These are phyloP conservation scores for Pelvicachromis taeniatus DNA, from an alignment of 2,113 vertebrate species.

Conservation along the genomic window DNA sequence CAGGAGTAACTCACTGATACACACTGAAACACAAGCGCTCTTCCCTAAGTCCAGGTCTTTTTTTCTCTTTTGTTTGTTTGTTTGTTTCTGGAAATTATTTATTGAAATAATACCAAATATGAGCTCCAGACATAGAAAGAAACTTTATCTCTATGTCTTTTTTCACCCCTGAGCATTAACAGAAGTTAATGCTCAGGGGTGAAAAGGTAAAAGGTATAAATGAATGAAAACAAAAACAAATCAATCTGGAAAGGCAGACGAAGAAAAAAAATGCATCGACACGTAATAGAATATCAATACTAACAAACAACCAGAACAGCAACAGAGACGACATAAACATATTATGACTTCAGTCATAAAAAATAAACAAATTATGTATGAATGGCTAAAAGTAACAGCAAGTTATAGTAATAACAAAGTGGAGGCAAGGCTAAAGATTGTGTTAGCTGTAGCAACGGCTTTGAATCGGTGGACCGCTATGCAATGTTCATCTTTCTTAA, in stretches of 20 bases:
- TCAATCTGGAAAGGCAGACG: not conserved
- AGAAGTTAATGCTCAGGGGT: not conserved
- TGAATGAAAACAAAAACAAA: not conserved
- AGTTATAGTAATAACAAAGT: not conserved
- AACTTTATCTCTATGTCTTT: too few species aligned
- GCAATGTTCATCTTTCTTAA: not conserved
- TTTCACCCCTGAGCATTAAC: too few species aligned
- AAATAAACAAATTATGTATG: not conserved
- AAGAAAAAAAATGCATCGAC: not conserved
- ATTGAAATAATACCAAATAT: not conserved
- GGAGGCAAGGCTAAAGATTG: not conserved
- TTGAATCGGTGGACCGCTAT: not conserved
- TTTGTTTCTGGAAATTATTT: not conserved
- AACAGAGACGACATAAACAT: not conserved
- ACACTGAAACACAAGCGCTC: not conserved
- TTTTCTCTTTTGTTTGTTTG: not conserved
- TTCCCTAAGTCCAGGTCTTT: not conserved
- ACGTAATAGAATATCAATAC: not conserved
- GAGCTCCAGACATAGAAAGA: not conserved
- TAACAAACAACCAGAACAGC: not conserved
- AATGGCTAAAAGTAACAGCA: not conserved
- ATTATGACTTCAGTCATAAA: not conserved
- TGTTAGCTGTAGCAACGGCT: not conserved
- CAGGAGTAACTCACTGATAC: constrained; percentile 70
- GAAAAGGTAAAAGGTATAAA: not conserved